Base-by-base conservation (phyloP, 2,797 vertebrate genomes). In the Enteromius anoplus region DNA sequence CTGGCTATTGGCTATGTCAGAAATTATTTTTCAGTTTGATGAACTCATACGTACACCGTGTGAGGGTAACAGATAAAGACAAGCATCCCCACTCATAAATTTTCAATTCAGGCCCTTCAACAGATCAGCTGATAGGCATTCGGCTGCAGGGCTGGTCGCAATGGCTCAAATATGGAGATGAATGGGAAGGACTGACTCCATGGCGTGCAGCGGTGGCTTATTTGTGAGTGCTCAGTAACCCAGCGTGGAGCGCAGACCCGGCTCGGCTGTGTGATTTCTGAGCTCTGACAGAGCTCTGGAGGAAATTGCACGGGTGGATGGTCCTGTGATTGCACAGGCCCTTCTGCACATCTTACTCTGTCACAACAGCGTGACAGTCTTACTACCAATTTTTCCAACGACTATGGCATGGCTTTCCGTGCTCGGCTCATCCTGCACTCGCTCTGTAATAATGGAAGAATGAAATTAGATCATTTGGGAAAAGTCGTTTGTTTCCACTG, bases 301-400 rank as follows among this genome's bases (percentile, higher is more conserved):
- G 87, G 87, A 89, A 90, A 89, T 87, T 87, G 89, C 85, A 86
- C 8, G 87, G 89, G 85, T 88, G 89, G 88, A 87, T 83, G 83
- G 85, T 83, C 60, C 42, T 81, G 87, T 87, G 89, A 90, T 91
- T 90, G 88, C 86, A 84, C 68, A 85, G 77, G 80, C 86, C 82
- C 78, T 86, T 90, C 88, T 60, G 84, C 87, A 86, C 88, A 80
- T 89, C 87, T 89, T 85, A 87, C 78, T 88, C 85, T 88, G 89
- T 90, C 89, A 89, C 86, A 86, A 81, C 82, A 86, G 47, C 49
- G 49, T 82, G 87, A 88, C 88, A 87, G 69, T 87, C 85, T 83
- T 85, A 85, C 75, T 85, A 75, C 78, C 64, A 66, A 68, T 82
- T 72, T 68, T 53, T 76, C 47, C 75, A 85, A 66, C 11, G 34